A percentile compares a stretch with the other conserved stretches of the same genome.
Conservation (phyloP, 2,888 invertebrate species). For the Neoscelio sp. region DNA sequence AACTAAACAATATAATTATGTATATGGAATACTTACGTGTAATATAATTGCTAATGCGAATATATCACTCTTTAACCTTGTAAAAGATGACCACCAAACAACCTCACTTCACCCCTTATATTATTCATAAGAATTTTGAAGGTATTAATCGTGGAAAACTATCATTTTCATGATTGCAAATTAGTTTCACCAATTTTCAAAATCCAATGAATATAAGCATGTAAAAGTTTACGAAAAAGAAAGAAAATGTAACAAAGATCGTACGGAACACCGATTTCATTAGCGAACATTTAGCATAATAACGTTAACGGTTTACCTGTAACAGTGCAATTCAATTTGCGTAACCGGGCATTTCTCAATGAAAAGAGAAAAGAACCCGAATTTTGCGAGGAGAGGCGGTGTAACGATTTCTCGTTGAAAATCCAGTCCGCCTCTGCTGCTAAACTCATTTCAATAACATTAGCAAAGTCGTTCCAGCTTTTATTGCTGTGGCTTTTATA, state of each 20-base stretch:
- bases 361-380: slow-evolving; percentile 67
- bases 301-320: slow-evolving; percentile 65
- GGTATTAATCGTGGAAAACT: no score
- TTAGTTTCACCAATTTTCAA: no score
- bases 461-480: slow-evolving; percentile 78
- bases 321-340: slow-evolving; percentile 74
- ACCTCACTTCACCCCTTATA: no score
- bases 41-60: no score
- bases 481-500: slow-evolving; percentile 69
- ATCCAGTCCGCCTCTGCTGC: slow-evolving; percentile 75
- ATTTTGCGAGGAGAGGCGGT: slow-evolving; percentile 75
- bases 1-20: no score
- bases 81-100: no score
- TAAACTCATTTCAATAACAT: slow-evolving; percentile 81
- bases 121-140: no score
- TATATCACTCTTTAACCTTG: no score
- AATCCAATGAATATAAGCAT: slow-evolving; percentile 25
- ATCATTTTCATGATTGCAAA: no score
- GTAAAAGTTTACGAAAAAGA: slow-evolving; percentile 29
- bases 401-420: slow-evolving; percentile 75
- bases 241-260: slow-evolving; percentile 39
- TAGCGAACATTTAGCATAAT: slow-evolving; percentile 70
- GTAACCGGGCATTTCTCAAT: slow-evolving; percentile 68
- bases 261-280: slow-evolving; percentile 69
- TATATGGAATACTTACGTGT: no score